A percentile compares a stretch with the other conserved stretches of the same genome.
Evolutionary conservation across 64 coral and sea anemone genomes (phyloP).

Genomic region (Montipora sp.): DNA sequence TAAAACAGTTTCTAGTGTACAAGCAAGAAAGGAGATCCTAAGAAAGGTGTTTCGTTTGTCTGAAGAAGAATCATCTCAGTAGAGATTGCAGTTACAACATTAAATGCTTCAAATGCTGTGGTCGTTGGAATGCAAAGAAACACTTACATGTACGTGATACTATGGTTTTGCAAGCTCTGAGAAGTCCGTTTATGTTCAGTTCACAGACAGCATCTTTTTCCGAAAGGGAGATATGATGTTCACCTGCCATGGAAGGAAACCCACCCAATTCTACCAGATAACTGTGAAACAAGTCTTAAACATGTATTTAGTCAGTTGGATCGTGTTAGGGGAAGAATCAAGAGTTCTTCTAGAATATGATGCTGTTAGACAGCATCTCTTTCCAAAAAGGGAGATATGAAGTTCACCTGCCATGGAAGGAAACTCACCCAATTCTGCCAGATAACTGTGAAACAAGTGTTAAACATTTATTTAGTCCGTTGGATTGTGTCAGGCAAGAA

Average conservation of each 20-base stretch:
- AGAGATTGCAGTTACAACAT: background rate
- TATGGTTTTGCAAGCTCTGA: slow-evolving; percentile 33
- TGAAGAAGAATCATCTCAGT: background rate
- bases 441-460: slow-evolving; percentile 54
- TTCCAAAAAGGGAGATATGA: slow-evolving; percentile 42
- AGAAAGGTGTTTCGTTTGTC: background rate
- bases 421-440: slow-evolving; percentile 34
- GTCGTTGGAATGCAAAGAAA: background rate
- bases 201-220: slow-evolving; percentile 35
- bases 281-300: slow-evolving; percentile 35
- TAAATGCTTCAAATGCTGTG: background rate
- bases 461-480: slow-evolving; percentile 7
- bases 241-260: slow-evolving; percentile 61
- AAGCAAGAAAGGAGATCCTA: background rate
- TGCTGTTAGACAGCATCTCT: slow-evolving; percentile 11
- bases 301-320: background rate
- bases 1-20: background rate
- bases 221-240: slow-evolving; percentile 52
- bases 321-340: too few relatives aligned
- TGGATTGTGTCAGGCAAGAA: slow-evolving; percentile 44
- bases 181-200: slow-evolving; percentile 39
- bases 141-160: background rate
- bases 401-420: slow-evolving; percentile 65
- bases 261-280: slow-evolving; percentile 49
- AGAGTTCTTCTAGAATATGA: too few relatives aligned